Percentiles rank a stretch among this genome's conserved stretches.
Evolutionary conservation across 1,140 invertebrate genomes (phyloP).

Genomic region (Zaprionus ghesquierei): DNA sequence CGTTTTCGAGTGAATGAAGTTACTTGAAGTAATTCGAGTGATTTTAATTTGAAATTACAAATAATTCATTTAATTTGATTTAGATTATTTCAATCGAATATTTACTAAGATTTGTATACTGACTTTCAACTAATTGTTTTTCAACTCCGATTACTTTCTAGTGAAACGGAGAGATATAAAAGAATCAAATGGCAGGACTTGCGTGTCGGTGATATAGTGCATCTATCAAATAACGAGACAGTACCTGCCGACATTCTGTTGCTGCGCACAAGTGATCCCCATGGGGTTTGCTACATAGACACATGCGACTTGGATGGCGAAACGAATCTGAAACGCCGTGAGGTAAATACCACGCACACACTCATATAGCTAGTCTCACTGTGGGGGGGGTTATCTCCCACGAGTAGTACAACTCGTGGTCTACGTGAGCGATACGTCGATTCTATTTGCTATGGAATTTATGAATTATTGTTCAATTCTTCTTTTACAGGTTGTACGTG

Average conservation of each 20-base stretch:
- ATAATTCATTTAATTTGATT: too few species aligned
- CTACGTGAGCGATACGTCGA: constrained; percentile 37
- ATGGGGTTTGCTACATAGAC: constrained; percentile 98
- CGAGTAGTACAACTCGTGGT: too few species aligned
- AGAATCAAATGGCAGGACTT: constrained; percentile 95
- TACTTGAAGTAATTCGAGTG: too few species aligned
- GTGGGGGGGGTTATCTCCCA: not conserved
- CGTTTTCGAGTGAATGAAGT: too few species aligned
- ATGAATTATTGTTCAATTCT: constrained; percentile 23
- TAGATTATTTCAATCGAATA: too few species aligned
- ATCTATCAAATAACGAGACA: constrained; percentile 97
- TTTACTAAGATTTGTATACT: too few species aligned
- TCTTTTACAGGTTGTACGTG: constrained; percentile 73
- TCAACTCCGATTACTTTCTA: constrained; percentile 74
- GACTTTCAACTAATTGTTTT: too few species aligned
- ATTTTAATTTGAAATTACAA: too few species aligned
- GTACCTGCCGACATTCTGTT: constrained; percentile 98
- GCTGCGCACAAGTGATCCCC: constrained; percentile 93
- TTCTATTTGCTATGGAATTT: constrained; percentile 6
- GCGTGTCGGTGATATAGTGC: constrained; percentile 96
- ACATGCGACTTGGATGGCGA: constrained; percentile 99
- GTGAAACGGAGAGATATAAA: constrained; percentile 92
- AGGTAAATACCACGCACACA: constrained; percentile 85
- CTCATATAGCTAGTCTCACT: not conserved
- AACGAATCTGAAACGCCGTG: constrained; percentile 98